These are phyloP conservation scores for Dynastes hyllus DNA, from an alignment of 2,888 invertebrate genomes.

Conservation along the genomic window DNA sequence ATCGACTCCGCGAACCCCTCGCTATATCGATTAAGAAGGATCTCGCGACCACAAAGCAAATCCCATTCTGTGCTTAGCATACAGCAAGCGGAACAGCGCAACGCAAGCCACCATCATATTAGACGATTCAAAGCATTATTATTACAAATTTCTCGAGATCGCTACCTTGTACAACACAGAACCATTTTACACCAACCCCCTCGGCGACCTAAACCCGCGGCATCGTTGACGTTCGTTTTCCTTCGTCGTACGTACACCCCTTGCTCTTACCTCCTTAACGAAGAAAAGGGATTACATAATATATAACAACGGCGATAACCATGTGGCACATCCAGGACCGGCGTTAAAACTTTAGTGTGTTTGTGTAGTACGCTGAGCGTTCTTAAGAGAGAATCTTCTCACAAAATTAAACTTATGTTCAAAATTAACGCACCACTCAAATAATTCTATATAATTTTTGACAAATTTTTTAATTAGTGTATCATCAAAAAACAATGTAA, in stretches of 20 bases:
- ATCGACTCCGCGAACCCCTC: slow-evolving; percentile 5
- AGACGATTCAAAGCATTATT: slow-evolving; percentile 45
- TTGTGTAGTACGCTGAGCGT: no score
- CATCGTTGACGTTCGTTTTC: slow-evolving; percentile 49
- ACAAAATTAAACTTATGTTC: no score
- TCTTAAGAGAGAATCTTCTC: no score
- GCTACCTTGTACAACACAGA: slow-evolving; percentile 30
- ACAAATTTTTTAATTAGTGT: no score
- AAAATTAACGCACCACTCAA: no score
- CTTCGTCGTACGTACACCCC: slow-evolving; percentile 55
- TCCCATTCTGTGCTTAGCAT: slow-evolving; percentile 5
- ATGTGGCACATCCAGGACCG: slow-evolving; percentile 37
- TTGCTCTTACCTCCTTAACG: slow-evolving; percentile 51
- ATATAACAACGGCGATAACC: slow-evolving; percentile 50
- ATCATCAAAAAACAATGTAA: no score
- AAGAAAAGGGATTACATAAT: slow-evolving; percentile 52
- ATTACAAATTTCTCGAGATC: slow-evolving; percentile 55
- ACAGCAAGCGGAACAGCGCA: not conserved
- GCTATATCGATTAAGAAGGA: slow-evolving; percentile 25
- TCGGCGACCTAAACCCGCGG: slow-evolving; percentile 19
- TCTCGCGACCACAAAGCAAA: slow-evolving; percentile 25
- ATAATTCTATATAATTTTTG: no score
- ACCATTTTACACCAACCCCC: slow-evolving; percentile 39
- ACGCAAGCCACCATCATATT: slow-evolving; percentile 18
- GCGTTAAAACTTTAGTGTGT: not conserved